phyloP scores from a whole-genome alignment of 2,113 vertebrate genomes.

The Pardalotus punctatus region DNA sequence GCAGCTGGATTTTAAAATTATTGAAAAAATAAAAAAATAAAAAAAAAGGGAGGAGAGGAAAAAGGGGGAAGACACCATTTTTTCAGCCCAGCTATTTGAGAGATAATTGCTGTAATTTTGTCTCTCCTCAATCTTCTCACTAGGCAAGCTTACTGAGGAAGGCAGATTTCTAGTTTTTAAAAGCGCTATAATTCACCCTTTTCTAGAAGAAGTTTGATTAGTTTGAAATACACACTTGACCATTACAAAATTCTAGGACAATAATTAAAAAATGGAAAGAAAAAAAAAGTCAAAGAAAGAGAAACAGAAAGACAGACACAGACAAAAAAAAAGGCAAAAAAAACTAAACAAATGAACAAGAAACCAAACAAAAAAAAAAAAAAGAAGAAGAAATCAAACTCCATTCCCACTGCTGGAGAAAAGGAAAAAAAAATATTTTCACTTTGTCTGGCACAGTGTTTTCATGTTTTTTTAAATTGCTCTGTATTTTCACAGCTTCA shows the following conservation, averaged over 20 bases:
- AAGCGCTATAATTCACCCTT: background rate
- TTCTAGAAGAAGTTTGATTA: background rate
- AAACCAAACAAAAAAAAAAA: background rate
- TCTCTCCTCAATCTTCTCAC: constrained; percentile 14
- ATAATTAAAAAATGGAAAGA: background rate
- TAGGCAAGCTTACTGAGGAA: background rate
- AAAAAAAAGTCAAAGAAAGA: background rate
- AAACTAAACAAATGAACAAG: background rate
- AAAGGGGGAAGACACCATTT: background rate
- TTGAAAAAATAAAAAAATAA: too few species aligned
- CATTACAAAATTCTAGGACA: background rate
- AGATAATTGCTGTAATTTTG: constrained; percentile 31
- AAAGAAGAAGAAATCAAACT: background rate
- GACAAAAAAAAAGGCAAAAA: background rate
- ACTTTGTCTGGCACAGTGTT: background rate
- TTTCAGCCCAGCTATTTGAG: background rate
- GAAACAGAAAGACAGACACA: background rate
- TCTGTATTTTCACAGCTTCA: constrained; percentile 41
- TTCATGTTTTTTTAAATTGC: constrained; percentile 16
- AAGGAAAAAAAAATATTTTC: background rate
- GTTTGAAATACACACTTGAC: constrained; percentile 21
- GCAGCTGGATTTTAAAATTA: background rate
- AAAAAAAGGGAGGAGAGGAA: background rate
- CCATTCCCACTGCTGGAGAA: background rate
- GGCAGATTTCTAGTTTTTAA: background rate